Evolutionary conservation across 2,888 invertebrate species (phyloP).

Genomic region (Celastrina argiolus): DNA sequence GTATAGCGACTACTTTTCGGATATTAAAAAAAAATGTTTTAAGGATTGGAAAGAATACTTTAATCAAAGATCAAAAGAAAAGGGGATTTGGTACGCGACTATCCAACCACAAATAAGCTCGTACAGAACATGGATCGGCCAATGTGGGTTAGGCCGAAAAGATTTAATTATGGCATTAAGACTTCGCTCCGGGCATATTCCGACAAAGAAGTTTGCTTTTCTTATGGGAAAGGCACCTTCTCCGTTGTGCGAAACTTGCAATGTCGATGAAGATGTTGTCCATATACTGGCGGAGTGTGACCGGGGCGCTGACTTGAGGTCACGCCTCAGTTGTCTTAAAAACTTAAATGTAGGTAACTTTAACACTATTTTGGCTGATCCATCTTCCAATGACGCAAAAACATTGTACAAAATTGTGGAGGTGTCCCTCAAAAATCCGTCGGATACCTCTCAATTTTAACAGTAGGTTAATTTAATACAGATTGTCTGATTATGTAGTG

Average conservation of each 20-base stretch:
- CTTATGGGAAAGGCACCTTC: background rate
- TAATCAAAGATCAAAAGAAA: background rate
- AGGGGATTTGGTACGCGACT: background rate
- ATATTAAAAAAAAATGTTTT: conserved; percentile 7
- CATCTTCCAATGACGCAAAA: too few species aligned
- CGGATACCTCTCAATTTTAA: too few species aligned
- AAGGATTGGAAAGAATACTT: conserved; percentile 8
- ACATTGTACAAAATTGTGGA: too few species aligned
- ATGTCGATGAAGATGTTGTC: background rate
- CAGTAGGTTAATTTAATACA: too few species aligned
- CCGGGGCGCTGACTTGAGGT: too few species aligned
- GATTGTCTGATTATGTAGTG: too few species aligned
- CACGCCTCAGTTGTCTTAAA: background rate
- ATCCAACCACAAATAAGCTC: background rate
- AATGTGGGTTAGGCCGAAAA: background rate
- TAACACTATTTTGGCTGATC: background rate
- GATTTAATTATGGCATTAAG: background rate
- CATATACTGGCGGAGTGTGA: background rate
- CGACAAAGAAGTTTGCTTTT: background rate
- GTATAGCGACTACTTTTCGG: background rate
- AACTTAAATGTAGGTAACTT: background rate
- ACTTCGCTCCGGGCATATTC: background rate
- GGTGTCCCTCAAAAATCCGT: too few species aligned
- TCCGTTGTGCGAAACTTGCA: background rate
- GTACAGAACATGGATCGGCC: background rate